These are phyloP conservation scores for Phrynocephalus vlangalii DNA, from an alignment of 2,797 vertebrate species.

Conservation along the genomic window DNA sequence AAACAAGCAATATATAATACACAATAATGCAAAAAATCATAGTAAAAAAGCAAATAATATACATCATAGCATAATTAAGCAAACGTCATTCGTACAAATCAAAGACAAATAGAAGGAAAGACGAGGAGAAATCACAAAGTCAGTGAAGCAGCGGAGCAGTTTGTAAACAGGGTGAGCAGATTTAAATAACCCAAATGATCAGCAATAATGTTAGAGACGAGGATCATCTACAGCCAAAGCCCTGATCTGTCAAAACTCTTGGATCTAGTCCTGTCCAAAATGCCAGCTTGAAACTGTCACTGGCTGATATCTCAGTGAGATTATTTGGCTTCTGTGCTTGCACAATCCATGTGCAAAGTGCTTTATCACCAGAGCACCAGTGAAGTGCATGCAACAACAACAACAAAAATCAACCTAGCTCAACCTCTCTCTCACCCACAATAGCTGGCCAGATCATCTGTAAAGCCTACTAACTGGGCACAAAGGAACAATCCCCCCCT, in stretches of 20 bases:
- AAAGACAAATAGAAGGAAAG: too few relatives aligned
- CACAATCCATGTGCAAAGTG: neutral
- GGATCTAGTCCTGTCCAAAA: constrained; percentile 11
- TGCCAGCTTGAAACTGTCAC: constrained; percentile 20
- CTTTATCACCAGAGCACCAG: neutral
- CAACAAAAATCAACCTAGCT: neutral
- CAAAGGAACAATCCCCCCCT: too few relatives aligned
- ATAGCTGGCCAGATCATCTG: neutral
- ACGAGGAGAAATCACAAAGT: too few relatives aligned
- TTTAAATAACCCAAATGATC: neutral
- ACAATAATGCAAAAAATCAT: too few relatives aligned
- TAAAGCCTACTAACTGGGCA: too few relatives aligned
- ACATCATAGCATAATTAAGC: too few relatives aligned
- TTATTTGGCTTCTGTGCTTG: neutral
- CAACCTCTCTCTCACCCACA: neutral
- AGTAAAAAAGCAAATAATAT: too few relatives aligned
- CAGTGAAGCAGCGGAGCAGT: too few relatives aligned
- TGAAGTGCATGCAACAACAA: neutral
- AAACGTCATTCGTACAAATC: too few relatives aligned
- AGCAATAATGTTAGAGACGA: neutral
- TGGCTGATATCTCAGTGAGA: constrained; percentile 2
- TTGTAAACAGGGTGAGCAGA: too few relatives aligned
- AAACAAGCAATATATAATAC: too few relatives aligned
- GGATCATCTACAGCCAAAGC: neutral
- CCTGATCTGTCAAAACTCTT: constrained; percentile 11